Evolutionary conservation across 2,797 vertebrate species (phyloP), one percentile per base, ranked within the genome.

Genomic region (Lagorchestes hirsutus): DNA sequence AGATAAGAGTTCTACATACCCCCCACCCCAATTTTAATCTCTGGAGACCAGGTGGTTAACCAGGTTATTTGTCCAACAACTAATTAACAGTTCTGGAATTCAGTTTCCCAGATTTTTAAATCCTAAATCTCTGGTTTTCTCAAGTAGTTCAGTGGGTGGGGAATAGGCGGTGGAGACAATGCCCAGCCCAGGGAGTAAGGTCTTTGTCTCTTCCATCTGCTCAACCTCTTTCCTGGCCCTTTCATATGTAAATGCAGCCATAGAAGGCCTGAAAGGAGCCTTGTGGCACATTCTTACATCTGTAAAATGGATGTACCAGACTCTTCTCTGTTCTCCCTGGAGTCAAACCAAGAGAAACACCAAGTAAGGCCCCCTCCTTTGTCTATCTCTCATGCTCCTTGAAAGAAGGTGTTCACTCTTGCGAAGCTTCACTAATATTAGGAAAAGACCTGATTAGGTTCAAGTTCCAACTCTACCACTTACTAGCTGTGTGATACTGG

Each of bases 361-460:
- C 74, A 82, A 22, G 40, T 82, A 82, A 10, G 74, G 0, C 74
- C 67, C 6, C 40, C 74, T 46, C 40, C 40, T 5, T 50, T 40
- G 50, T 97, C 82, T 0, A 94, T 74, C 14, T 50, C 92, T 57
- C 40, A 62, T 40, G 74, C 74, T 62, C 96, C 92, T 93, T 10
- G 91, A 56, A 96, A 3, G 29, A 56, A 96, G 2, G 34, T 55
- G 90, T 91, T 67, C 9, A 90, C 57, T 92, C 2, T 62, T 93
- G 13, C 2, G 93, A 91, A 91, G 1, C 40, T 46, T 87, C 3
- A 90, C 29, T 90, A 5, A 50, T 27, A 87, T 87, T 91, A 96
- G 16, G 1, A 62, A 11, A 93, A 4, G 24, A 91, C 82, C 0
- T 95, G 24, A 9, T 46, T 50, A 91, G 91, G 22, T 90, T 67